Evolutionary conservation across 2,113 vertebrate species (phyloP).

Genomic region (Pholis gunnellus): DNA sequence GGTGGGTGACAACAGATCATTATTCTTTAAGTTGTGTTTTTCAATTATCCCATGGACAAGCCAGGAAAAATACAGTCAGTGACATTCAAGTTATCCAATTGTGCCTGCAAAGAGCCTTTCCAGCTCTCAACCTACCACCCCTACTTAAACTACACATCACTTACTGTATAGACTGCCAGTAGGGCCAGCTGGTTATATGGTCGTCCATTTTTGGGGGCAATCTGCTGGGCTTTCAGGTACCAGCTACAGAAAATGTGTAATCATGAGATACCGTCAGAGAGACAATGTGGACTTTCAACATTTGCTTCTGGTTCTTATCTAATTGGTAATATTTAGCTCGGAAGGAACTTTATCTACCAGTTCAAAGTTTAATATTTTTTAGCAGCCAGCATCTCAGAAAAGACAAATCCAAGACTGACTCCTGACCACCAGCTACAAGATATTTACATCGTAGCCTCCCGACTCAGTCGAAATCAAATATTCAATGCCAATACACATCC

Average conservation of each 20-base stretch:
- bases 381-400: background rate
- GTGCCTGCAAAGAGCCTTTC: background rate
- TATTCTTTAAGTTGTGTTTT: background rate
- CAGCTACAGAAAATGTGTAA: conserved; percentile 83
- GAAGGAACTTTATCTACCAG: background rate
- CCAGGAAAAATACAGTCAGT: background rate
- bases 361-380: background rate
- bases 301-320: background rate
- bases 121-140: background rate
- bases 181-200: conserved; percentile 98
- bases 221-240: conserved; percentile 99
- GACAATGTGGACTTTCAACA: background rate
- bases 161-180: conserved; percentile 97
- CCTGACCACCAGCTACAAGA: background rate
- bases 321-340: background rate
- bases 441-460: background rate
- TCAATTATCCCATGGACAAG: background rate
- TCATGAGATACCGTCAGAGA: background rate
- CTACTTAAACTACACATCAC: conserved; percentile 44
- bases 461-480: background rate
- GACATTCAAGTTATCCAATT: background rate
- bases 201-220: conserved; percentile 97
- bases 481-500: background rate
- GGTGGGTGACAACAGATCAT: background rate
- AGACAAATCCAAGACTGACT: background rate